Evolutionary conservation across 2,113 vertebrate genomes (phyloP).

Genomic region (Brachypteracias leptosomus): DNA sequence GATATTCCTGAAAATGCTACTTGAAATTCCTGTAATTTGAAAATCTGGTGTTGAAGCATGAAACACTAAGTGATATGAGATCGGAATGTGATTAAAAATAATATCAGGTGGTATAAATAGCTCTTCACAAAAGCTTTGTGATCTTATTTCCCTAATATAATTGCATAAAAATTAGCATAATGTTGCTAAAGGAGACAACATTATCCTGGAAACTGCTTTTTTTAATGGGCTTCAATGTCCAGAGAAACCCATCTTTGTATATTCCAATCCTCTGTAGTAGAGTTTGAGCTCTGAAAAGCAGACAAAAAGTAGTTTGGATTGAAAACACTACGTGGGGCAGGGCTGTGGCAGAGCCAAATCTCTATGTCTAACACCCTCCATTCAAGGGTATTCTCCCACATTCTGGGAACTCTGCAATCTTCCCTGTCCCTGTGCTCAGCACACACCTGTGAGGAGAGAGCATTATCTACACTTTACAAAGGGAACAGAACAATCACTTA

Average conservation of each 20-base stretch:
- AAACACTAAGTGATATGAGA: not conserved
- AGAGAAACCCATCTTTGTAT: not conserved
- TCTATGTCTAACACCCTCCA: rapidly evolving
- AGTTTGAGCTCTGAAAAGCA: not conserved
- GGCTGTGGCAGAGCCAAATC: not conserved
- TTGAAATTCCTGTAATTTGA: not conserved
- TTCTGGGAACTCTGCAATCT: not conserved
- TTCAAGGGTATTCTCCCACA: not conserved
- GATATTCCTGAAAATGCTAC: not conserved
- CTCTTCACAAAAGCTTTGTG: not conserved
- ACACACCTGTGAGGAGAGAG: not conserved
- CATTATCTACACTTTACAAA: not conserved
- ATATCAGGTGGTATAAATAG: not conserved
- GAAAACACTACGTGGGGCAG: not conserved
- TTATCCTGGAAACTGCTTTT: not conserved
- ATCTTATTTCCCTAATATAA: not conserved
- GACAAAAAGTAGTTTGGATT: not conserved
- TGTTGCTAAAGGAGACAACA: not conserved
- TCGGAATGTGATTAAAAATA: not conserved
- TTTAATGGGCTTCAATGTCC: not conserved
- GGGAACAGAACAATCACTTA: not conserved
- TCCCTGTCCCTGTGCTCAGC: not conserved
- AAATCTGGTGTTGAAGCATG: not conserved
- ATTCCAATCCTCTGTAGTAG: not conserved
- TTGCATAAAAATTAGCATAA: not conserved